Conservation (phyloP, 2,888 invertebrate species). For the Ctena decussata region DNA sequence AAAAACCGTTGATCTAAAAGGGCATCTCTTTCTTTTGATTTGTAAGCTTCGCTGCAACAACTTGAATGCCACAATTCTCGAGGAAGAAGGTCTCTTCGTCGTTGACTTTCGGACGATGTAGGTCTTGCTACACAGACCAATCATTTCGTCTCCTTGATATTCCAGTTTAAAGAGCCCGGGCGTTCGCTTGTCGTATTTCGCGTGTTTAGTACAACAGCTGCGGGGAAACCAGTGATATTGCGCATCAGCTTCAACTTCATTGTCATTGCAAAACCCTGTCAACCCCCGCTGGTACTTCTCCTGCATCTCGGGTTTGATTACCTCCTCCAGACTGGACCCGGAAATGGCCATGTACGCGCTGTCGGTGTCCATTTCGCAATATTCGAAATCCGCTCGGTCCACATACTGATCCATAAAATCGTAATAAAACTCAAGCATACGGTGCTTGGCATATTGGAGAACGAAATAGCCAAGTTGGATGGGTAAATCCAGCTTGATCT, state of each 20-base stretch:
- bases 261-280: slow-evolving; percentile 39
- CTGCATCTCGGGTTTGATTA: slow-evolving; percentile 44
- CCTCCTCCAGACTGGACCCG: slow-evolving; percentile 21
- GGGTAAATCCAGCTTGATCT: too few species aligned
- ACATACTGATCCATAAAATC: slow-evolving; percentile 48
- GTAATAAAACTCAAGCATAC: too few species aligned
- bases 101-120: too few species aligned
- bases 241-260: slow-evolving; percentile 34
- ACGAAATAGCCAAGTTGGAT: too few species aligned
- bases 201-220: slow-evolving; percentile 43
- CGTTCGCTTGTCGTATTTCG: slow-evolving; percentile 47
- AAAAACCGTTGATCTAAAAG: neutral
- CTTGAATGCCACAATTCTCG: neutral
- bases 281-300: too few species aligned
- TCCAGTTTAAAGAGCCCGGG: slow-evolving; percentile 56
- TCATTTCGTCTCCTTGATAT: slow-evolving; percentile 54
- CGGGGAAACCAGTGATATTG: slow-evolving; percentile 46
- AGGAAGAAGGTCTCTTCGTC: too few species aligned
- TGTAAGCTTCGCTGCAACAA: neutral
- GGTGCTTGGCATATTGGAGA: too few species aligned
- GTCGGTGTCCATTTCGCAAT: slow-evolving; percentile 69
- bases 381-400: slow-evolving; percentile 54
- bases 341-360: slow-evolving; percentile 63
- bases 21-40: neutral
- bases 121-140: slow-evolving; percentile 56